Base-by-base conservation (phyloP, 2,113 vertebrate genomes). In the Dryoscopus gambensis region DNA sequence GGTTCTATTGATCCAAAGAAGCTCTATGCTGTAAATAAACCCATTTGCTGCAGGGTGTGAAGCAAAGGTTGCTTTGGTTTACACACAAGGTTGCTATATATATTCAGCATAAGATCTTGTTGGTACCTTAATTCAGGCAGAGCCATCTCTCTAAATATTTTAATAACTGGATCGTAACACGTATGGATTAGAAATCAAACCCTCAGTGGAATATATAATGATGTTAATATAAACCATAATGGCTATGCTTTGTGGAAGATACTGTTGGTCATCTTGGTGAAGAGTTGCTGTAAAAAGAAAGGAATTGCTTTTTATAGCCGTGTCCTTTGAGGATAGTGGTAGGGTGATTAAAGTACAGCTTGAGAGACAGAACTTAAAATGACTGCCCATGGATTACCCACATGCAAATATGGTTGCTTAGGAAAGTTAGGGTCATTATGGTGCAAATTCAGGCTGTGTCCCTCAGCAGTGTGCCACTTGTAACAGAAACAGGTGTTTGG, bases 381-480 rank as follows among this genome's bases (percentile, higher is more conserved):
- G 70, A 21, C 15, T 69, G 9, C 13, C 6, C 9, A 1, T 33
- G 18, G 4, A 27, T 52, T 56, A 35, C 9, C 16, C 42, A 57
- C 4, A 6, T 12, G 18, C 5, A 53, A 53, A 44, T 28, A 9
- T 12, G 6, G 7, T 18, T 75, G 9, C 37, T 71, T 57, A 16
- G 62, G 47, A 62, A 75, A 39, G 10, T 37, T 52, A 11, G 20
- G 39, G 11, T 46, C 12, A 7, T 60, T 40, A 28, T 40, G 30
- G 19, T 33, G 28, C 10, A 82, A 62, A 75, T 44, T 89, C 22
- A 47, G 62, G 14, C 13, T 9, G 1, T 6, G 11, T 74, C 13
- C 19, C 25, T 52, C 0, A 0, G 1, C 12, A n/a, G 11, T 10
- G 8, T 42, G 17, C 8, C 4, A 4, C 25, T 46, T 69, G 18